A percentile compares a stretch with the other conserved stretches of the same genome.
These are phyloP conservation scores for Entomobrya multifasciata DNA, from an alignment of 2,888 invertebrate genomes.

Conservation along the genomic window DNA sequence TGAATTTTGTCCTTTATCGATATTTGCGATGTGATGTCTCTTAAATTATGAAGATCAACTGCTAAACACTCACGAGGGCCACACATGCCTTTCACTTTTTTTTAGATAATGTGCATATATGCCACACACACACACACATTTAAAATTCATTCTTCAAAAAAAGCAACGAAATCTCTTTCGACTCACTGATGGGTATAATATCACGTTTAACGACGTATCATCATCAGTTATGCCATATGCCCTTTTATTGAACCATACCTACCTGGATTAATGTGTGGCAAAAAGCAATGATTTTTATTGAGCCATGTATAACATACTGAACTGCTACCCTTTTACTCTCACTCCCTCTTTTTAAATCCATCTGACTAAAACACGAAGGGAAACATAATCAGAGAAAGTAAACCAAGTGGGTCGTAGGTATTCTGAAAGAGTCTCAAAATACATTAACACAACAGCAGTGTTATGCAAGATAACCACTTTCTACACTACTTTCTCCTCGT, in stretches of 20 bases:
- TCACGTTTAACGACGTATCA: no score
- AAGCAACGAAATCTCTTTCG: no score
- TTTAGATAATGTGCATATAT: no score
- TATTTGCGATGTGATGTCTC: conserved; percentile 14
- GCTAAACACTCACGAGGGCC: background rate
- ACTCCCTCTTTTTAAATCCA: background rate
- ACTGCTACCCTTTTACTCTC: background rate
- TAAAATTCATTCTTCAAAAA: no score
- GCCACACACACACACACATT: no score
- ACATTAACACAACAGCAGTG: conserved; percentile 14
- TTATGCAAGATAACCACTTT: conserved; percentile 21
- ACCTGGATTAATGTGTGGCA: conserved; percentile 19
- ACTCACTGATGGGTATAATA: no score
- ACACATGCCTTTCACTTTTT: no score
- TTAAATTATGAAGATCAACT: conserved; percentile 45
- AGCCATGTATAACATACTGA: background rate
- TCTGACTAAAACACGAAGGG: background rate
- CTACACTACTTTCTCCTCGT: background rate
- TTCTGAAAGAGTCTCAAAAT: conserved; percentile 5
- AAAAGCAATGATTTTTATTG: conserved; percentile 45
- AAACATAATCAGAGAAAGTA: conserved; percentile 5
- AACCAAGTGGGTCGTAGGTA: background rate
- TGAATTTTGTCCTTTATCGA: background rate
- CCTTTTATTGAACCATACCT: background rate
- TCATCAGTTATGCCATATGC: background rate